Evolutionary conservation across 2,888 invertebrate species (phyloP).

Genomic region (Drosophila lutescens): DNA sequence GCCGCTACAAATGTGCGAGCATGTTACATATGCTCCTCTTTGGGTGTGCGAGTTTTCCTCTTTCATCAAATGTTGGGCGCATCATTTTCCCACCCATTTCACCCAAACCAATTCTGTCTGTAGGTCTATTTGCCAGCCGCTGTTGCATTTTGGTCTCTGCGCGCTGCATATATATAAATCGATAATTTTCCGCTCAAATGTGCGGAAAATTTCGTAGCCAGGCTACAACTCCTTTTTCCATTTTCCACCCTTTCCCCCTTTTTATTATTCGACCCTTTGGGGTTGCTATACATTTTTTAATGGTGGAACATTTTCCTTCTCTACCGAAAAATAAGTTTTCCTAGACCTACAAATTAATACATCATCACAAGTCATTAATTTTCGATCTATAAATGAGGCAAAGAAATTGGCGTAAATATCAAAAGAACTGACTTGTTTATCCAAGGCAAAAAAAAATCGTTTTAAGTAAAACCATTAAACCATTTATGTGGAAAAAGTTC

Average conservation of each 20-base stretch:
- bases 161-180: slow-evolving; percentile 68
- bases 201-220: slow-evolving; percentile 77
- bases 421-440: slow-evolving; percentile 27
- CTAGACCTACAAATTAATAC: neutral
- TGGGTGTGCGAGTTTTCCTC: slow-evolving; percentile 29
- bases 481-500: neutral
- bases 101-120: slow-evolving; percentile 15
- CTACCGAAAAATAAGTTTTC: neutral
- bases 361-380: neutral
- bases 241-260: too few relatives aligned
- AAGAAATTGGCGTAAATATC: slow-evolving; percentile 39
- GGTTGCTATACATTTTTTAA: slow-evolving; percentile 16
- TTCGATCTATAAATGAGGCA: slow-evolving; percentile 35
- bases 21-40: slow-evolving; percentile 35
- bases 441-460: neutral
- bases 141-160: slow-evolving; percentile 61
- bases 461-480: slow-evolving; percentile 9
- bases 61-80: slow-evolving; percentile 54
- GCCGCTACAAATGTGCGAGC: slow-evolving; percentile 24
- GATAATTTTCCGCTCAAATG: slow-evolving; percentile 81
- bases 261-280: slow-evolving; percentile 12
- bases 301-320: neutral
- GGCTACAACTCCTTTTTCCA: slow-evolving; percentile 8
- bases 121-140: slow-evolving; percentile 56
- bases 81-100: slow-evolving; percentile 45